Evolutionary conservation across 2,888 invertebrate genomes (phyloP).

Genomic region (Lepidonotus clava): DNA sequence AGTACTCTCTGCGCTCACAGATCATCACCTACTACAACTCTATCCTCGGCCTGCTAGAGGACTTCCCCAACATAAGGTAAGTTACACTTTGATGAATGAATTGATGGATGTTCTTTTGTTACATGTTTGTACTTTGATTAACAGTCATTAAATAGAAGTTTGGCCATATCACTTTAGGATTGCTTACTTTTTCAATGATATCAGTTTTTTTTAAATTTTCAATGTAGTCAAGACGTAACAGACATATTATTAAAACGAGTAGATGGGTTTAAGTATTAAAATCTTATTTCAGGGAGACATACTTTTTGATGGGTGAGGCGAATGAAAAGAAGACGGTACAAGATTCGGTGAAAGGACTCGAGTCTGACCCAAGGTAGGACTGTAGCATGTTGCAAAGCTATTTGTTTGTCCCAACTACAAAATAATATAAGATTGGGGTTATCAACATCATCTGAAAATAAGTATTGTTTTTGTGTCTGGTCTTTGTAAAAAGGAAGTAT

Average conservation of each 20-base stretch:
- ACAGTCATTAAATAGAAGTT: not conserved
- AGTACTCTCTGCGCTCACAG: slow-evolving; percentile 78
- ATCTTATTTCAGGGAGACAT: slow-evolving; percentile 74
- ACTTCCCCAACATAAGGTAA: slow-evolving; percentile 78
- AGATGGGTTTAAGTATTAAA: no score
- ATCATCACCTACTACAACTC: slow-evolving; percentile 78
- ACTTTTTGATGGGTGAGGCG: slow-evolving; percentile 78
- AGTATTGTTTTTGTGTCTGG: no score
- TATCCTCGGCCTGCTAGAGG: slow-evolving; percentile 74
- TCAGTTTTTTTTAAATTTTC: no score
- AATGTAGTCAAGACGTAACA: no score
- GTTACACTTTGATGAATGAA: no score
- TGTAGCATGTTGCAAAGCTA: not conserved
- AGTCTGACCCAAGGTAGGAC: slow-evolving; percentile 75
- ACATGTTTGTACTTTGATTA: not conserved
- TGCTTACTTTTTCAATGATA: no score
- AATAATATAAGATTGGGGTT: no score
- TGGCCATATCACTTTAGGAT: not conserved
- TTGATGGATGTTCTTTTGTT: no score
- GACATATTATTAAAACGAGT: no score
- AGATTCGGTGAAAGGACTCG: slow-evolving; percentile 71
- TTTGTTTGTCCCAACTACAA: no score
- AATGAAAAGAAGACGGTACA: slow-evolving; percentile 76
- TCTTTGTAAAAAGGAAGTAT: no score
- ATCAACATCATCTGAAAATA: no score